Evolutionary conservation across 1,140 invertebrate genomes (phyloP).

Genomic region (Cotesia vestalis): DNA sequence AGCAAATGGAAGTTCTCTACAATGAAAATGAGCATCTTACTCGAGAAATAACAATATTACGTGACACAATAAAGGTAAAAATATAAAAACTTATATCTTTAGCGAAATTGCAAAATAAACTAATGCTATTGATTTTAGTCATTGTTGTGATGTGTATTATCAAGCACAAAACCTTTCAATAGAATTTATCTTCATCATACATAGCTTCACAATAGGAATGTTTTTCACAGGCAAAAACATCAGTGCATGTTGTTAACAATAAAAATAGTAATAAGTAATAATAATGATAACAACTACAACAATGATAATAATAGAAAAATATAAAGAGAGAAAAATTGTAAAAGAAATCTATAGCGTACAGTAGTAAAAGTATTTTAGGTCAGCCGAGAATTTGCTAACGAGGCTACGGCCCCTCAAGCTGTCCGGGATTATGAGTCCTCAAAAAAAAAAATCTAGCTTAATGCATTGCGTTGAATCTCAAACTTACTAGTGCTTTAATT

Average conservation of each 20-base stretch:
- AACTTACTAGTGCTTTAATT: not conserved
- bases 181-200: too few relatives aligned
- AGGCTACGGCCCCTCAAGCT: conserved; percentile 18
- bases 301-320: conserved; percentile 4
- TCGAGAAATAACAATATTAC: conserved; percentile 92
- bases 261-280: too few relatives aligned
- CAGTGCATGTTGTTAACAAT: too few relatives aligned
- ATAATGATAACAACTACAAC: too few relatives aligned
- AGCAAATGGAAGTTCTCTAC: conserved; percentile 91
- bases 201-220: too few relatives aligned
- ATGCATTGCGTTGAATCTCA: not conserved
- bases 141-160: not conserved
- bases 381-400: conserved; percentile 35
- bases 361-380: conserved; percentile 41
- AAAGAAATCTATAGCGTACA: conserved; percentile 21
- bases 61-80: conserved; percentile 91
- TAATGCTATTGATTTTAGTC: conserved; percentile 3
- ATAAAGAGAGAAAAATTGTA: conserved; percentile 5
- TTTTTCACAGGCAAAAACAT: too few relatives aligned
- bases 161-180: too few relatives aligned
- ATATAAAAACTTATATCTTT: not conserved
- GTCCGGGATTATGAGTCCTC: conserved; percentile 21
- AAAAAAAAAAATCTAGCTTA: not conserved
- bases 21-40: conserved; percentile 94
- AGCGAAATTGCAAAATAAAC: not conserved